Conservation (phyloP, 2,113 vertebrate genomes). For the Microcebus tavaratra region DNA sequence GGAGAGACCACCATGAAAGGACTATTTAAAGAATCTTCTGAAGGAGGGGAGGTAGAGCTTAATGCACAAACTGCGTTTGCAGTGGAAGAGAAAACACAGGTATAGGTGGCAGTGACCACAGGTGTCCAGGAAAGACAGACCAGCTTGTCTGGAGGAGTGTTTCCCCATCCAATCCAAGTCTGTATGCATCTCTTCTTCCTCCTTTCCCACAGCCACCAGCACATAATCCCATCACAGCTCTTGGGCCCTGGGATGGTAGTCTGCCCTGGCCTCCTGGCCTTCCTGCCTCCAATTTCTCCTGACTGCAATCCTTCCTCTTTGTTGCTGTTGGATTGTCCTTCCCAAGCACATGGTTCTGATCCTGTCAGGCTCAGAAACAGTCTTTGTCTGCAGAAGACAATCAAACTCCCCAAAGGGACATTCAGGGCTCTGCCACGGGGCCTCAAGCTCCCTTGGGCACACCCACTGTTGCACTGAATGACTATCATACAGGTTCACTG, state of each 20-base stretch:
- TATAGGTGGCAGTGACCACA: not conserved
- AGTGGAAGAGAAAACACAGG: not conserved
- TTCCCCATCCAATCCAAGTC: not conserved
- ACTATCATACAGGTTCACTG: too few relatives aligned
- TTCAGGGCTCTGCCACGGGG: not conserved
- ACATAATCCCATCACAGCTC: not conserved
- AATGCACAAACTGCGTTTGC: not conserved
- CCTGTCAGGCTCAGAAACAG: not conserved
- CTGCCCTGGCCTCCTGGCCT: too few relatives aligned
- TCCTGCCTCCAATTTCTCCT: not conserved
- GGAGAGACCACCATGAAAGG: not conserved
- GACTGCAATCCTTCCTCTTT: not conserved
- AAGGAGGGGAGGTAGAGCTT: not conserved
- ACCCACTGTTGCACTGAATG: too few relatives aligned
- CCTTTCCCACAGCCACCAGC: not conserved
- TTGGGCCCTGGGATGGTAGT: not conserved
- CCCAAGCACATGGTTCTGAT: not conserved
- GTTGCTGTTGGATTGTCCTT: not conserved
- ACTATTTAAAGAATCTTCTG: not conserved
- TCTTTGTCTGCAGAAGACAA: not conserved
- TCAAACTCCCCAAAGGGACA: not conserved
- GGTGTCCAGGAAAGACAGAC: not conserved
- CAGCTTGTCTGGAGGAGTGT: not conserved
- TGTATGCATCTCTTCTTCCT: not conserved
- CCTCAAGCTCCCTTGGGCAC: not conserved